phyloP scores from a whole-genome alignment of 2,113 vertebrate species.

The Plectropomus leopardus region DNA sequence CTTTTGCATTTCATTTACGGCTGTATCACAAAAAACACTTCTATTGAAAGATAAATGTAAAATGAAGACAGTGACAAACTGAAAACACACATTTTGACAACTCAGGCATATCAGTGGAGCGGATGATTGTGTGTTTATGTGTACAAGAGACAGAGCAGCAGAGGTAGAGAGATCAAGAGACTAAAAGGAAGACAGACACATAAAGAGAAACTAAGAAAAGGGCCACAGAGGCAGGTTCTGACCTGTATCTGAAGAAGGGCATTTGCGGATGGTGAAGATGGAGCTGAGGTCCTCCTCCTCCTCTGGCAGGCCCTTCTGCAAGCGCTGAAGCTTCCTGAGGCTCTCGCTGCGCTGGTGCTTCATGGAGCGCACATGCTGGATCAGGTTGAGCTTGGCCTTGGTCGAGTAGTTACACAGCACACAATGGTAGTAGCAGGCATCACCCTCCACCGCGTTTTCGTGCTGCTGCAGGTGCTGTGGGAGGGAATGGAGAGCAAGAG shows the following conservation, averaged over 20 bases:
- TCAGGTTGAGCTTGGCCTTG: constrained; percentile 99
- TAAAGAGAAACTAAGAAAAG: background rate
- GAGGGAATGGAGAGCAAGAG: constrained; percentile 51
- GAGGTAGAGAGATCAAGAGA: constrained; percentile 4
- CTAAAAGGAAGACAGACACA: background rate
- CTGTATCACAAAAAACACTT: background rate
- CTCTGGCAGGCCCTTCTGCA: constrained; percentile 97
- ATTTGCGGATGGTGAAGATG: constrained; percentile 98
- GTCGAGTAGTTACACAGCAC: constrained; percentile 97
- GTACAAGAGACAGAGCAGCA: background rate
- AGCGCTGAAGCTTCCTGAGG: constrained; percentile 94
- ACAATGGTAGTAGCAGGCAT: constrained; percentile 98
- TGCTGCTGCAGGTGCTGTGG: constrained; percentile 97
- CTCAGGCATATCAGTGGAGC: background rate
- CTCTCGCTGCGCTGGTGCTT: constrained; percentile 98
- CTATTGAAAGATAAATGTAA: background rate
- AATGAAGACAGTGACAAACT: constrained; percentile 10
- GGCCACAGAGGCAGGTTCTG: constrained; percentile 72
- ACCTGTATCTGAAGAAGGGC: constrained; percentile 92
- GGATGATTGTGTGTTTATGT: constrained; percentile 13
- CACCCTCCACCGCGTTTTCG: constrained; percentile 93
- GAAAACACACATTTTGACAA: background rate
- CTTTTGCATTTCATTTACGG: background rate
- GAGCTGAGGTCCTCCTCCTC: constrained; percentile 94
- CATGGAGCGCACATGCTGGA: constrained; percentile 98